These are phyloP conservation scores for Heliconius hermathena DNA, from an alignment of 1,140 invertebrate genomes.

Conservation along the genomic window DNA sequence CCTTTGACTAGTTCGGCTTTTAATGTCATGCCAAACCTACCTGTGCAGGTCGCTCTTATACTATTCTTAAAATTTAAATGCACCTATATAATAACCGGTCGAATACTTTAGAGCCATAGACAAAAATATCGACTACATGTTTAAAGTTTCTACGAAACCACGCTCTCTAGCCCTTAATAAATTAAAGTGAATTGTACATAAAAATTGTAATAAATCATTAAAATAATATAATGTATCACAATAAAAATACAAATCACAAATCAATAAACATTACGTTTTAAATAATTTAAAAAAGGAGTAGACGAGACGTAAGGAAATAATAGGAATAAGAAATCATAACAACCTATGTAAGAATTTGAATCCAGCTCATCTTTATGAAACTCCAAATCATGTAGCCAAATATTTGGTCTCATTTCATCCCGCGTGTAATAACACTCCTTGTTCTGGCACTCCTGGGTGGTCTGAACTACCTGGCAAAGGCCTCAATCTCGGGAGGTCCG, in stretches of 20 bases:
- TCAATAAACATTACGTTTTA: background rate
- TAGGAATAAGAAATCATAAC: background rate
- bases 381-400: background rate
- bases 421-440: background rate
- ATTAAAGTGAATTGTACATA: background rate
- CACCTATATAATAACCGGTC: background rate
- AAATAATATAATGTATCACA: background rate
- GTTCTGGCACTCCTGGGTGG: conserved; percentile 19
- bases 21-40: background rate
- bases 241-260: background rate
- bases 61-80: background rate
- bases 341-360: background rate
- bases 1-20: background rate
- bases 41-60: background rate
- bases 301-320: background rate
- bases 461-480: background rate
- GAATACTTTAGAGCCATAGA: background rate
- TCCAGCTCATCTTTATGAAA: background rate
- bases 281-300: background rate
- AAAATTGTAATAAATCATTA: background rate
- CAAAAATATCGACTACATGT: background rate
- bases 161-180: background rate
- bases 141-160: background rate
- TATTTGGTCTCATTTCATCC: conserved; percentile 6
- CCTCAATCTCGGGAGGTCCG: background rate